Percentiles rank a stretch among this genome's conserved stretches.
phyloP scores from a whole-genome alignment of 1,140 invertebrate species.

The Drosophila kepulauana region DNA sequence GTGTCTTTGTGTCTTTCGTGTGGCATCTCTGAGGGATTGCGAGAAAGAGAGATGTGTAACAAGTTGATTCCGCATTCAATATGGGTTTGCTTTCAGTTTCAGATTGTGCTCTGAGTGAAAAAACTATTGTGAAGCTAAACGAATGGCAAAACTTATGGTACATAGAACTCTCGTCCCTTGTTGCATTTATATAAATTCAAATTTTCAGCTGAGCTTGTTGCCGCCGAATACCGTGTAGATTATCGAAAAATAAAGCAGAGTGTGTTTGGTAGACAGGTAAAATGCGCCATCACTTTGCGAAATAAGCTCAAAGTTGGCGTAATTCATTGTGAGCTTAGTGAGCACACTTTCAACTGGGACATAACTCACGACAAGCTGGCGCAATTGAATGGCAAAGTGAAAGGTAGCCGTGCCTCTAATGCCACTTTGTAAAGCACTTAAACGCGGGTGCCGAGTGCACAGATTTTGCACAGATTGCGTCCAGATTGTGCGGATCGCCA shows the following conservation, averaged over 20 bases:
- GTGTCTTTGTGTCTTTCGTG: constrained; percentile 21
- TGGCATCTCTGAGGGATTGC: constrained; percentile 18
- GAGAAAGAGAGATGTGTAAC: background rate
- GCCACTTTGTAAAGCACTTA: constrained; percentile 60
- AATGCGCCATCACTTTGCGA: constrained; percentile 15
- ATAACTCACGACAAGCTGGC: constrained; percentile 40
- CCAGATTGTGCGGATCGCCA: constrained; percentile 16
- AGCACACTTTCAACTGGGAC: constrained; percentile 17
- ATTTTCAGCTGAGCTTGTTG: background rate
- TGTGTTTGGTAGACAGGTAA: background rate
- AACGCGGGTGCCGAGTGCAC: constrained; percentile 43
- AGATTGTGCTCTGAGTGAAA: background rate
- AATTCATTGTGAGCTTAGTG: constrained; percentile 16
- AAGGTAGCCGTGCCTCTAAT: constrained; percentile 54
- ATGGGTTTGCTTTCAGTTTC: constrained; percentile 5
- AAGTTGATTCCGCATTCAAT: constrained; percentile 22
- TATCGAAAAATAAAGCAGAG: constrained; percentile 1
- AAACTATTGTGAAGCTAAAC: background rate
- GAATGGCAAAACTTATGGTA: constrained; percentile 3
- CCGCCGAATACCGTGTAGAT: background rate
- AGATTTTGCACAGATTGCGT: constrained; percentile 51
- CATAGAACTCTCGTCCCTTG: background rate
- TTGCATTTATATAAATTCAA: background rate
- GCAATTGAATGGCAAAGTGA: constrained; percentile 48
- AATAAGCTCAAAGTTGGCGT: constrained; percentile 14